These are phyloP conservation scores for Liopterus haemorrhoidalis DNA, from an alignment of 2,888 invertebrate genomes.

Conservation along the genomic window DNA sequence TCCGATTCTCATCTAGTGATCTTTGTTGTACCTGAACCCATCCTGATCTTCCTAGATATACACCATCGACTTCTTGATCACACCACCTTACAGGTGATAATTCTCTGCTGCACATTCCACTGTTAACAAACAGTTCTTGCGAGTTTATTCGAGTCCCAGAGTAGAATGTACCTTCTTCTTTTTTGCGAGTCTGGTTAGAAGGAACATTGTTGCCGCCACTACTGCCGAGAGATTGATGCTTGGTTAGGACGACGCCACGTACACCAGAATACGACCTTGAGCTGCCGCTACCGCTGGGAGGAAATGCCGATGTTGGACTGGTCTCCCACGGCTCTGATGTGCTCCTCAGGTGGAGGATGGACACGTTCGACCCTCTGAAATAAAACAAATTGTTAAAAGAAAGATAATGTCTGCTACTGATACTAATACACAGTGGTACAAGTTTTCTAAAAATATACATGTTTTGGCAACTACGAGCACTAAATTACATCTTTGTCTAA, in stretches of 20 bases:
- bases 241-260: constrained; percentile 33
- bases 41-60: constrained; percentile 52
- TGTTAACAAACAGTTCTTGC: constrained; percentile 46
- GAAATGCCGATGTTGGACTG: constrained; percentile 41
- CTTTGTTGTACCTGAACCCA: constrained; percentile 55
- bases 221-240: constrained; percentile 41
- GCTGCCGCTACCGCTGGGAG: constrained; percentile 36
- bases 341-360: constrained; percentile 51
- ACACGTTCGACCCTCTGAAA: constrained; percentile 52
- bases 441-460: constrained; percentile 2
- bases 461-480: not conserved
- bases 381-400: constrained; percentile 11
- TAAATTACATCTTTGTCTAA: not conserved
- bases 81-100: constrained; percentile 56
- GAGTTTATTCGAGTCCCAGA: constrained; percentile 45
- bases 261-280: constrained; percentile 34
- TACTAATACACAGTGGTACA: not conserved
- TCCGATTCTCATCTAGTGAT: constrained; percentile 50
- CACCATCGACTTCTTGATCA: constrained; percentile 55
- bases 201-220: constrained; percentile 24
- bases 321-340: constrained; percentile 53
- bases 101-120: constrained; percentile 47
- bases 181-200: constrained; percentile 32
- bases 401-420: not conserved
- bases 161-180: constrained; percentile 33